phyloP scores from a whole-genome alignment of 2,888 invertebrate species.

The Mesorhabditis sp. region DNA sequence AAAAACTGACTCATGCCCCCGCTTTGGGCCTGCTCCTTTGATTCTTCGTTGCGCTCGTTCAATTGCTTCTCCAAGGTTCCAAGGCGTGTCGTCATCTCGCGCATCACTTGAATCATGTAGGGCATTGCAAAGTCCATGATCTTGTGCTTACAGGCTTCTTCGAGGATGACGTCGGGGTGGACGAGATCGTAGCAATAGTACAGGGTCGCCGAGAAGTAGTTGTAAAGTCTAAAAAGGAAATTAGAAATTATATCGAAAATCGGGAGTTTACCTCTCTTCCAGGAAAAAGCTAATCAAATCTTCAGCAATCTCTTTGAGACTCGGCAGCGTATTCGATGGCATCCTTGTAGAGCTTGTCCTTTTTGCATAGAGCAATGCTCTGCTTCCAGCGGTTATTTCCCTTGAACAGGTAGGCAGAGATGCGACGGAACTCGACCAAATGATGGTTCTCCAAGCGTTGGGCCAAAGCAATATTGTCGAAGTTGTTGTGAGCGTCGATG shows the following conservation, averaged over 20 bases:
- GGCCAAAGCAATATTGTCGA: constrained; percentile 96
- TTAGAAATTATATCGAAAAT: not conserved
- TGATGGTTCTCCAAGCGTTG: constrained; percentile 97
- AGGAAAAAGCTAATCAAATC: constrained; percentile 97
- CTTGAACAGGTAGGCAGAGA: constrained; percentile 98
- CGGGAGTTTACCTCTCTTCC: constrained; percentile 69
- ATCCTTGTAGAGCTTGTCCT: constrained; percentile 92
- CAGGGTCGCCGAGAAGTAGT: constrained; percentile 95
- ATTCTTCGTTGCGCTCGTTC: constrained; percentile 92
- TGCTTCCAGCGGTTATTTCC: constrained; percentile 82
- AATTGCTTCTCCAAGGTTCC: constrained; percentile 73
- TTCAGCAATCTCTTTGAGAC: constrained; percentile 93
- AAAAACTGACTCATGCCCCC: constrained; percentile 44
- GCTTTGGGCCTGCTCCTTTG: constrained; percentile 75
- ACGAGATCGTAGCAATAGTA: constrained; percentile 97
- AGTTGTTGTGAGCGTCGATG: constrained; percentile 99
- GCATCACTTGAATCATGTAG: constrained; percentile 88
- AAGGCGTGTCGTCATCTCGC: constrained; percentile 69
- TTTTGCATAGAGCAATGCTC: constrained; percentile 97
- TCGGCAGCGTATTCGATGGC: constrained; percentile 99
- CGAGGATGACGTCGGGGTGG: constrained; percentile 94
- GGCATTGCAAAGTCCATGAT: constrained; percentile 99
- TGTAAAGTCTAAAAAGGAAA: constrained; percentile 68
- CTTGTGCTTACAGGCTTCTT: constrained; percentile 83
- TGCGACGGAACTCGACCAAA: constrained; percentile 94